Evolutionary conservation across 2,113 vertebrate genomes (phyloP).

Genomic region (Pionites leucogaster): DNA sequence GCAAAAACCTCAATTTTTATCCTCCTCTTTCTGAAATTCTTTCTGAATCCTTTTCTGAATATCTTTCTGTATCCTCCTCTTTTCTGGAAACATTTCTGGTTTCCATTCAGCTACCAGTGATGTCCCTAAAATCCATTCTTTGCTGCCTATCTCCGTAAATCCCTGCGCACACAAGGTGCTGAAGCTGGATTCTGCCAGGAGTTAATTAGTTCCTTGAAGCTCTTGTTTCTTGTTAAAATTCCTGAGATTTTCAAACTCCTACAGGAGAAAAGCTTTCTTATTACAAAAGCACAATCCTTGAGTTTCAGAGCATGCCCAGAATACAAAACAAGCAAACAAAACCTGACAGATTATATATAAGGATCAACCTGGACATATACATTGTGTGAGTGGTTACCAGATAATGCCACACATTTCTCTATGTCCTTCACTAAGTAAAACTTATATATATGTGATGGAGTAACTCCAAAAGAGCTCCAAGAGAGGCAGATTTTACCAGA

Average conservation of each 20-base stretch:
- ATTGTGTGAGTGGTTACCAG: neutral
- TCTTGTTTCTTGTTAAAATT: neutral
- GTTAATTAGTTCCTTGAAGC: neutral
- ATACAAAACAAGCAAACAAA: neutral
- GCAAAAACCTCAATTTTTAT: neutral
- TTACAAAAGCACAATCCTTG: neutral
- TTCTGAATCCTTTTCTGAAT: neutral
- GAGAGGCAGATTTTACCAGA: neutral
- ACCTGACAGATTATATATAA: neutral
- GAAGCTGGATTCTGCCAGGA: neutral
- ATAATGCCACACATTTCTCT: neutral
- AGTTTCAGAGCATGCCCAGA: neutral
- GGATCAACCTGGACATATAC: neutral
- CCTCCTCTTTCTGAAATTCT: neutral
- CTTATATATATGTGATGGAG: neutral
- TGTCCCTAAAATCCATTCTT: neutral
- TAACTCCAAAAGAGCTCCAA: neutral
- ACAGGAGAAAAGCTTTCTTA: neutral
- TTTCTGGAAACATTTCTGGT: neutral
- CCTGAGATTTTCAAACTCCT: neutral
- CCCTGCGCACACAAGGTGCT: neutral
- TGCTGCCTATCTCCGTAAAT: neutral
- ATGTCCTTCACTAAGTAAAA: neutral
- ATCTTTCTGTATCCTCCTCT: neutral
- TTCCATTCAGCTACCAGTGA: neutral